These are phyloP conservation scores for Picathartes gymnocephalus DNA, from an alignment of 2,113 vertebrate species.

Conservation along the genomic window DNA sequence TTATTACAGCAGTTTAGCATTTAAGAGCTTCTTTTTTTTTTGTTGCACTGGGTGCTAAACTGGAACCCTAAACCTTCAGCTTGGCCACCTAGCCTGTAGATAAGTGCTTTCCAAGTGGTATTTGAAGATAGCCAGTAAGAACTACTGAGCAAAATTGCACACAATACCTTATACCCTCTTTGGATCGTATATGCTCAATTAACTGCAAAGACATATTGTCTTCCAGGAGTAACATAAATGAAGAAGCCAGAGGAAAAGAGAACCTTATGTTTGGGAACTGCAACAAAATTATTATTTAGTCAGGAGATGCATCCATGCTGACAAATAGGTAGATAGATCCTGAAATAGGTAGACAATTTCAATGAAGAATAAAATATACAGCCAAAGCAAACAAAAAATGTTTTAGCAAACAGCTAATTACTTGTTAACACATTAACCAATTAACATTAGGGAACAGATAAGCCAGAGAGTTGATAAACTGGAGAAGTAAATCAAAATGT, in stretches of 20 bases:
- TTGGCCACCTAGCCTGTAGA: background rate
- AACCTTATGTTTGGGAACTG: background rate
- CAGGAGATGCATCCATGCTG: background rate
- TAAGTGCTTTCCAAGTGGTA: background rate
- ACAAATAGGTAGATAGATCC: background rate
- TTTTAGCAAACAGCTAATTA: background rate
- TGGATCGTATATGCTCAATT: background rate
- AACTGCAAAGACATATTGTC: background rate
- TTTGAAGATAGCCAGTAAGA: background rate
- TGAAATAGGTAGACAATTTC: background rate
- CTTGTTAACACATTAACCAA: background rate
- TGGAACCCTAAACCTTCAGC: background rate
- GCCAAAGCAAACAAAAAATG: background rate
- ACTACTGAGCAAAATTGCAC: background rate
- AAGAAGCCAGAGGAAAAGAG: background rate
- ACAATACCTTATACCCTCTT: background rate
- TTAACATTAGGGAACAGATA: background rate
- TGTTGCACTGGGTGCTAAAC: background rate
- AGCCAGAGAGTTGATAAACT: background rate
- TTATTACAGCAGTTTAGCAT: background rate
- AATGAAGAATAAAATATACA: background rate
- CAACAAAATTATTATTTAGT: background rate
- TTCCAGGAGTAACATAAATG: background rate
- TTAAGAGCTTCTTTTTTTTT: background rate
- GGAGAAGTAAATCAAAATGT: background rate